These are phyloP conservation scores for Mormyrus hasselquistii DNA, from an alignment of 2,797 vertebrate species.

Conservation along the genomic window DNA sequence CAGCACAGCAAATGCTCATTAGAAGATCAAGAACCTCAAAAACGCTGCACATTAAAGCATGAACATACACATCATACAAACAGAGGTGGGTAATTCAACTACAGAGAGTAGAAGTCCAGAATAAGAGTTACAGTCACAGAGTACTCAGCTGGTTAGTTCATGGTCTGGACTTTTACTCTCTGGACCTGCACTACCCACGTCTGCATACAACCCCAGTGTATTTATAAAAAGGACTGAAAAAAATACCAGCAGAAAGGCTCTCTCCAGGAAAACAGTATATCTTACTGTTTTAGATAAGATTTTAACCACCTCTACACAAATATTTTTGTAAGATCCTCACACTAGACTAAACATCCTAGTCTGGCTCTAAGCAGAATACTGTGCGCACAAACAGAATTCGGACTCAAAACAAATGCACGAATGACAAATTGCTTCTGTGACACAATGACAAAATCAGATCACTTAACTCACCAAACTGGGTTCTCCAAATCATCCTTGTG, in stretches of 20 bases:
- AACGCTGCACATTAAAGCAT: background rate
- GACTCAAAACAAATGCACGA: constrained; percentile 12
- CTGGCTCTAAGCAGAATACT: background rate
- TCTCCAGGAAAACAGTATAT: background rate
- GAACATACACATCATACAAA: background rate
- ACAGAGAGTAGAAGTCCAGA: background rate
- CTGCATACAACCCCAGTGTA: background rate
- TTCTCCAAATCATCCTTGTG: constrained; percentile 68
- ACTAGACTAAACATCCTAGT: background rate
- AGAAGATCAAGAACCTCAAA: background rate
- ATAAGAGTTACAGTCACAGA: background rate
- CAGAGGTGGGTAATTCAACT: background rate
- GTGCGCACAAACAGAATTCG: background rate
- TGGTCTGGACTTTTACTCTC: background rate
- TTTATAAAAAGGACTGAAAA: background rate
- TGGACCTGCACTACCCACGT: background rate
- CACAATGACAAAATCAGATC: background rate
- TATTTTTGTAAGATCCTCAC: background rate
- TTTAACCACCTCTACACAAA: background rate
- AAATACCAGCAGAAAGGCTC: background rate
- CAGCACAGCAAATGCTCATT: background rate
- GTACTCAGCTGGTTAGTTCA: background rate
- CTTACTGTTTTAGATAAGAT: background rate
- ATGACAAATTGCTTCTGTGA: constrained; percentile 13
- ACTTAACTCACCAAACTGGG: constrained; percentile 59